These are phyloP conservation scores for Saturnia pavonia DNA, from an alignment of 2,888 invertebrate species.

Conservation along the genomic window DNA sequence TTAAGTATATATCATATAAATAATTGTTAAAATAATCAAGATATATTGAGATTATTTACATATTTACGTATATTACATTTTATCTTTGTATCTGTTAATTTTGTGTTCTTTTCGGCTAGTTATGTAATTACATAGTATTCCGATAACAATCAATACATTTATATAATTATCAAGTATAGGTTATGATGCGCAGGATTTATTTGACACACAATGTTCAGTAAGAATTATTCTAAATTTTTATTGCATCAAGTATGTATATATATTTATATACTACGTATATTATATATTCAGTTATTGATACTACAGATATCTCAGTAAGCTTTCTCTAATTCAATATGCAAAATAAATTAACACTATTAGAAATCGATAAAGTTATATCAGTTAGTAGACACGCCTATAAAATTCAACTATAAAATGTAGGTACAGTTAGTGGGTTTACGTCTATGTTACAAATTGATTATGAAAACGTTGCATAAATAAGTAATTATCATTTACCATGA, in stretches of 20 bases:
- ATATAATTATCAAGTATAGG: no score
- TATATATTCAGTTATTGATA: not conserved
- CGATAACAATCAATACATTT: no score
- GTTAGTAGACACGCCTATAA: not conserved
- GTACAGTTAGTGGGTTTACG: not conserved
- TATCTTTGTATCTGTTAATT: no score
- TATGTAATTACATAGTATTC: no score
- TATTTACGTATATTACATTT: no score
- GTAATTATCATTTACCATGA: slow-evolving; percentile 9
- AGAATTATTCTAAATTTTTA: not conserved
- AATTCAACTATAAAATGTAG: not conserved
- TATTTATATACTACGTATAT: not conserved
- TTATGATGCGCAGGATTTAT: not conserved
- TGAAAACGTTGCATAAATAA: slow-evolving; percentile 24
- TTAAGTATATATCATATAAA: no score
- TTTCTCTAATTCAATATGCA: slow-evolving; percentile 7
- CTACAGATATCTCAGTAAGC: not conserved
- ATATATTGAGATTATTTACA: no score
- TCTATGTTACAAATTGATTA: slow-evolving; percentile 20
- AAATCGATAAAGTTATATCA: not conserved
- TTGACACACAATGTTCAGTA: not conserved
- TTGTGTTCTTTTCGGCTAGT: no score
- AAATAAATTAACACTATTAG: slow-evolving; percentile 5
- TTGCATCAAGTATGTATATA: not conserved
- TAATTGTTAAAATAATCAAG: no score